phyloP scores from a whole-genome alignment of 1,140 invertebrate genomes.

The Cecropterus lyciades region DNA sequence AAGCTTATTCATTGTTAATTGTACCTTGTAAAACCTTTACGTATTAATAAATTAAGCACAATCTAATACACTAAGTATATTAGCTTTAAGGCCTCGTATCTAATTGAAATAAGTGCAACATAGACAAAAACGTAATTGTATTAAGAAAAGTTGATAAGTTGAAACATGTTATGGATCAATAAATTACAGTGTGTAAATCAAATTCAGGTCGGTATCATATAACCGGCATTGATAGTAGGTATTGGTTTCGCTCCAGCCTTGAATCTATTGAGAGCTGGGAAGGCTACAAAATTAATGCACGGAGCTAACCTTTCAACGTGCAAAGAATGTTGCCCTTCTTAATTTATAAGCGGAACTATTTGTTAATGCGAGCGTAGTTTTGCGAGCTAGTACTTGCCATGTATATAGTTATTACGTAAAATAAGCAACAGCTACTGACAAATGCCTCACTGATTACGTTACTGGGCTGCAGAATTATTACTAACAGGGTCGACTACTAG shows the following conservation, averaged over 20 bases:
- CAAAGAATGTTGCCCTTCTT: conserved; percentile 67
- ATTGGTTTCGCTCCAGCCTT: conserved; percentile 72
- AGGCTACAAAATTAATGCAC: conserved; percentile 49
- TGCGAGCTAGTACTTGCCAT: conserved; percentile 56
- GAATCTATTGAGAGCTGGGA: conserved; percentile 65
- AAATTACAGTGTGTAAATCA: conserved; percentile 39
- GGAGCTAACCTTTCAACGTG: conserved; percentile 59
- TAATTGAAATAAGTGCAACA: too few relatives aligned
- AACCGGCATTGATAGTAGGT: conserved; percentile 52
- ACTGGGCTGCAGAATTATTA: conserved; percentile 52
- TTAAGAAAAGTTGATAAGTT: conserved; percentile 12
- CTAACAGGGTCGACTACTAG: conserved; percentile 55
- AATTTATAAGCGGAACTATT: conserved; percentile 74
- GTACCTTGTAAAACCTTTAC: too few relatives aligned
- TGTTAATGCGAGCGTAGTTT: conserved; percentile 53
- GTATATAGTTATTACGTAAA: conserved; percentile 69
- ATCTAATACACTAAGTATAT: too few relatives aligned
- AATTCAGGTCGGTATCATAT: conserved; percentile 61
- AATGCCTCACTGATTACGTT: conserved; percentile 58
- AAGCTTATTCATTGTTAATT: too few relatives aligned
- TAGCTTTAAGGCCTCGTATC: too few relatives aligned
- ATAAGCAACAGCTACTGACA: conserved; percentile 56
- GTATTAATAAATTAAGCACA: too few relatives aligned
- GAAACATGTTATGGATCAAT: conserved; percentile 18
- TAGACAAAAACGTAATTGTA: not conserved